Base-by-base conservation (phyloP, 2,888 invertebrate genomes). In the Leptinotarsa juncta region DNA sequence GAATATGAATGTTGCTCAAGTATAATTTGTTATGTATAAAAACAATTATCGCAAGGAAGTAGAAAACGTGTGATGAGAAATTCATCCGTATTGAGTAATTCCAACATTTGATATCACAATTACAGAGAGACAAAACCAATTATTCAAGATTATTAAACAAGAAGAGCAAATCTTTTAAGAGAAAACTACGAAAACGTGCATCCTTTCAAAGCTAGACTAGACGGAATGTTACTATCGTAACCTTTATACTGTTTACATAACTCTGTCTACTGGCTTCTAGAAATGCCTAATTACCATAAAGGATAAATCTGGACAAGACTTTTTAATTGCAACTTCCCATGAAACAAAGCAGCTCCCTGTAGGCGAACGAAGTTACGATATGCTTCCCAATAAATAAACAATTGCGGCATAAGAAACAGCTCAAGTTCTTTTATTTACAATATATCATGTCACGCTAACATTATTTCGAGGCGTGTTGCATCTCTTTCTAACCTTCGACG, bases 381-480 rank as follows among this genome's bases (percentile, higher is more conserved):
- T 42, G 66, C 60, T 72, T 62, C 53, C 67, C 72, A 73, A 76
- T 74, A 74, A 76, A 77, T 75, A 73, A 77, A 74, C 74, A 76
- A 76, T 73, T 57, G 75, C 68, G 69, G 70, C 67, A 55, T 60
- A 66, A 74, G 67, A 73, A 73, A 70, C 67, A 67, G n/a, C 51
- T 73, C 51, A 57, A 71, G 67, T 75, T 76, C 73, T 67, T 78
- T 79, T 81, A 80, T 81, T 79, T 78, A 81, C 77, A 75, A 80
- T 80, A 79, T 80, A 82, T 82, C 81, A 81, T 81, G 82, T 82
- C 82, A 79, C 76, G 80, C 78, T 75, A 79, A 75, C 79, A 79
- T 77, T 69, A 73, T 72, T 68, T 32, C 75, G 67, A 73, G 78
- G 75, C 32, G 71, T 75, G 53, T 65, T 75, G 62, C 70, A 48